These are phyloP conservation scores for Tachina lurida DNA, from an alignment of 2,888 invertebrate species.

Conservation along the genomic window DNA sequence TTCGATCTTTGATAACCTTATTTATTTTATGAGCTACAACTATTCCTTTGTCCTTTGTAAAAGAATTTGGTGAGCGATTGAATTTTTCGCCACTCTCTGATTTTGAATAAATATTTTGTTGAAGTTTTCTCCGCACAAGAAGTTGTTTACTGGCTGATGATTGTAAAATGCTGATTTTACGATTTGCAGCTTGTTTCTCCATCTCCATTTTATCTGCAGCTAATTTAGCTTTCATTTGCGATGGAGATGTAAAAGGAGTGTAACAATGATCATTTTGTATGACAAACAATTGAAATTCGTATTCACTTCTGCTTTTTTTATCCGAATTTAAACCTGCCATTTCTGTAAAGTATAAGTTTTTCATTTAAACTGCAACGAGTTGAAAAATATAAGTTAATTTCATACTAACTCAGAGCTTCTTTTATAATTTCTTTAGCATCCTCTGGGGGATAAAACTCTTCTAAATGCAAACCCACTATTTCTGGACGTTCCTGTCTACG, in stretches of 20 bases:
- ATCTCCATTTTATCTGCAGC: conserved; percentile 75
- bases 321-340: conserved; percentile 80
- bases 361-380: not conserved
- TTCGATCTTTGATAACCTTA: conserved; percentile 53
- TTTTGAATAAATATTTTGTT: conserved; percentile 34
- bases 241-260: conserved; percentile 88
- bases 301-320: conserved; percentile 79
- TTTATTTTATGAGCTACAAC: not conserved
- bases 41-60: conserved; percentile 31
- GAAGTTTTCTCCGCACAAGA: conserved; percentile 43
- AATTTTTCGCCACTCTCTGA: conserved; percentile 34
- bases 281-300: conserved; percentile 82
- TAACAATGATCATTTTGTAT: conserved; percentile 92
- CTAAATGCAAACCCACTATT: conserved; percentile 86
- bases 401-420: conserved; percentile 82
- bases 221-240: conserved; percentile 82
- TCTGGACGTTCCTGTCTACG: conserved; percentile 80
- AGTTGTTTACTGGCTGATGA: conserved; percentile 44
- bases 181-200: conserved; percentile 74
- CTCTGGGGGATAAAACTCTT: conserved; percentile 85
- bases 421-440: conserved; percentile 83
- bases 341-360: conserved; percentile 74
- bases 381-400: not conserved
- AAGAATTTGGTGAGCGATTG: not conserved
- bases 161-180: conserved; percentile 76